A percentile compares a stretch with the other conserved stretches of the same genome.
Conservation (phyloP, 30 jellyfish, hydroid and myxozoan genomes). For the Euphysa ruthae region DNA sequence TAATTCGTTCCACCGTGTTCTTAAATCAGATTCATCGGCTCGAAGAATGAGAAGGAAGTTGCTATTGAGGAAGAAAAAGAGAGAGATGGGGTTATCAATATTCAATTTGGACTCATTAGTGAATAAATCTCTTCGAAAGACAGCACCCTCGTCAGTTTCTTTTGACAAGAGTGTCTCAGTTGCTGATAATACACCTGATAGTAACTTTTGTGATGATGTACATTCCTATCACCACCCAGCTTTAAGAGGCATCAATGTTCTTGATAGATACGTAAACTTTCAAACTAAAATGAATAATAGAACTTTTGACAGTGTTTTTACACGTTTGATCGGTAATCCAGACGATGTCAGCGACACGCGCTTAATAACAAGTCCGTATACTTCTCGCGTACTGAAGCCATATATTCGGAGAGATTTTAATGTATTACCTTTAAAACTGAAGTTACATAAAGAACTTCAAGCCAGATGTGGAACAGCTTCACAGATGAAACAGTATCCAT, state of each 20-base stretch:
- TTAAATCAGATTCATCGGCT: slow-evolving; percentile 56
- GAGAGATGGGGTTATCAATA: slow-evolving; percentile 65
- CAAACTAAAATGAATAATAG: not conserved
- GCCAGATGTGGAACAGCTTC: not conserved
- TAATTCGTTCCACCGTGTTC: slow-evolving; percentile 44
- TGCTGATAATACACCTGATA: not conserved
- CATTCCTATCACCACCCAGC: slow-evolving; percentile 80
- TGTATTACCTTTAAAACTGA: slow-evolving; percentile 52
- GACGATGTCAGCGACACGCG: slow-evolving; percentile 44
- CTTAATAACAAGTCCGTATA: slow-evolving; percentile 86
- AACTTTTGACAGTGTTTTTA: not conserved
- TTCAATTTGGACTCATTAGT: slow-evolving; percentile 55
- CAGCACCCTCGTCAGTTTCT: slow-evolving; percentile 19
- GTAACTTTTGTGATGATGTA: not conserved
- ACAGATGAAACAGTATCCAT: slow-evolving; percentile 29
- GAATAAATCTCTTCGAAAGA: slow-evolving; percentile 13
- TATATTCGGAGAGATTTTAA: slow-evolving; percentile 89
- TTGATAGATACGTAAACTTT: slow-evolving; percentile 44
- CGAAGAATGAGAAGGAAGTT: slow-evolving; percentile 65
- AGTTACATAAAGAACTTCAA: slow-evolving; percentile 41
- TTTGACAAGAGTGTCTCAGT: not conserved
- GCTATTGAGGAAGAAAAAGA: slow-evolving; percentile 48
- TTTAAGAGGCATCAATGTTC: slow-evolving; percentile 67
- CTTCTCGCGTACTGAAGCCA: slow-evolving; percentile 90
- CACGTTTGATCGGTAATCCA: slow-evolving; percentile 61